phyloP scores from a whole-genome alignment of 1,140 invertebrate genomes.

The Aphis gossypii region DNA sequence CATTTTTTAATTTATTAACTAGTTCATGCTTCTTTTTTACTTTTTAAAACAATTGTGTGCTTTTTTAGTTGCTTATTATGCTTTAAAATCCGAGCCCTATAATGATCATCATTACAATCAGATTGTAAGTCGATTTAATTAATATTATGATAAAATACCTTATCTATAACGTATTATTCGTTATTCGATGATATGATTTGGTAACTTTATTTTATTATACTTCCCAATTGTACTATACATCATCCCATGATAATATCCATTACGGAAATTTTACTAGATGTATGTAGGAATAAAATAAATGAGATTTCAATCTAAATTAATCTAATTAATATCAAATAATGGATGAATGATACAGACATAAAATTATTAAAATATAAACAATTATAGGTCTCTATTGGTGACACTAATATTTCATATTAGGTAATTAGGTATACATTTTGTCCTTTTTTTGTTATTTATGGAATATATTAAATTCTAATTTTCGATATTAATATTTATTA shows the following conservation, averaged over 20 bases:
- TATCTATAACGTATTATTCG: background rate
- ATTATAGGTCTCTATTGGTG: background rate
- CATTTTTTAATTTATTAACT: too few relatives aligned
- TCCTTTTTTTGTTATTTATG: background rate
- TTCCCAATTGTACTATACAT: background rate
- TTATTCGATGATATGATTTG: background rate
- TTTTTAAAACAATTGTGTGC: too few relatives aligned
- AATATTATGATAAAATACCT: background rate
- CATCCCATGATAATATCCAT: background rate
- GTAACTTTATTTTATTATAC: background rate
- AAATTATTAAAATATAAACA: background rate
- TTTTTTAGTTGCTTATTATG: too few relatives aligned
- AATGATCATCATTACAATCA: background rate
- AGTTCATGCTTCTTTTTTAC: too few relatives aligned
- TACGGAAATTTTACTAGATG: background rate
- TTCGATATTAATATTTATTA: too few relatives aligned
- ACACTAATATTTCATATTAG: background rate
- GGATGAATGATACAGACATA: background rate
- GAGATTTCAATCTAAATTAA: background rate
- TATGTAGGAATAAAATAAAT: background rate
- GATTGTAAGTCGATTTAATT: background rate
- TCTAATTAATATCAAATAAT: background rate
- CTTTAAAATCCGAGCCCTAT: too few relatives aligned
- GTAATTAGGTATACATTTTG: background rate
- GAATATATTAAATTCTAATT: background rate